Conservation (phyloP, 1,140 invertebrate species). For the Brachionus asplanchnoidis region DNA sequence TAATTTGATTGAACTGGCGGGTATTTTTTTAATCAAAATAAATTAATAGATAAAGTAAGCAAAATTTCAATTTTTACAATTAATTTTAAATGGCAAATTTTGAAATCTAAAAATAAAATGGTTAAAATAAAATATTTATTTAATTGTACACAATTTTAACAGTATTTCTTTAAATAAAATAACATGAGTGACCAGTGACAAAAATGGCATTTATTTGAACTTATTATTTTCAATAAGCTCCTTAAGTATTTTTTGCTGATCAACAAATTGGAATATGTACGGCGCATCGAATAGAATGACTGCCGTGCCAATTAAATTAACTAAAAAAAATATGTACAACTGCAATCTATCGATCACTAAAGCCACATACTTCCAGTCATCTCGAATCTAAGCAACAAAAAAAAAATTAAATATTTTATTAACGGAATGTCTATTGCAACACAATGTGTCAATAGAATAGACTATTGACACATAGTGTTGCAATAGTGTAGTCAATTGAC, state of each 20-base stretch:
- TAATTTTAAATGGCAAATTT: neutral
- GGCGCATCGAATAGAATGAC: conserved; percentile 42
- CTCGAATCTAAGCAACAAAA: conserved; percentile 42
- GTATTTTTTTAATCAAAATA: too few species aligned
- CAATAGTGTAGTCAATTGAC: too few species aligned
- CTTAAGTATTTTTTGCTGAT: conserved; percentile 39
- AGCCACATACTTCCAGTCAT: conserved; percentile 46
- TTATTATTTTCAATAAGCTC: conserved; percentile 37
- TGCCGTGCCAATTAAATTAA: conserved; percentile 54
- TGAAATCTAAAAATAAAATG: neutral
- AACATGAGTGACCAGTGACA: neutral
- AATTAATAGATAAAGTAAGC: too few species aligned
- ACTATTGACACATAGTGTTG: too few species aligned
- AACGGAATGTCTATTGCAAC: too few species aligned
- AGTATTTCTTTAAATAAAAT: neutral
- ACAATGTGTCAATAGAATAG: too few species aligned
- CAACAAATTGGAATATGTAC: conserved; percentile 37
- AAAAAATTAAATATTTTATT: neutral
- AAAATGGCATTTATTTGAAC: conserved; percentile 1
- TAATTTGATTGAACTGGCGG: too few species aligned
- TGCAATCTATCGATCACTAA: conserved; percentile 54
- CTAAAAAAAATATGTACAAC: conserved; percentile 57
- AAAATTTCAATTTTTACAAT: too few species aligned
- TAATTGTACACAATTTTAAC: neutral
- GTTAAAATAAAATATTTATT: neutral